Base-by-base conservation (phyloP, 1,140 invertebrate species). In the Rhopalosiphum padi region DNA sequence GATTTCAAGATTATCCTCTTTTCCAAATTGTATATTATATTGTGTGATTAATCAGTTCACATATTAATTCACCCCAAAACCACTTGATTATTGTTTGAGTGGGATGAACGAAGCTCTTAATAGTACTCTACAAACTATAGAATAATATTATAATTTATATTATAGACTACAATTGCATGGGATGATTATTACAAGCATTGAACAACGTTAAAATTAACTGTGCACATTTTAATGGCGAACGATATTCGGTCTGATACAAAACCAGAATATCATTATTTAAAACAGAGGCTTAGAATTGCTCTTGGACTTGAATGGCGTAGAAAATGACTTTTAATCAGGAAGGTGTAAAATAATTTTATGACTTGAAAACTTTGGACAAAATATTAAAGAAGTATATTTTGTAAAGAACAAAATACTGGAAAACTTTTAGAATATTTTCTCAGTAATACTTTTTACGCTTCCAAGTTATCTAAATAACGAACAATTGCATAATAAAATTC, bases 61-160 rank as follows among this genome's bases (percentile, higher is more conserved):
- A 37, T 55, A 55, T 37, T 89, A 89, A 89, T 41, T 48, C 88
- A 35, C 41, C 51, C n/a, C 35, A 37, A 88, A 89, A 89, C 88
- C 88, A 55, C 48, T 53, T 55, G 48, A 37, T 37, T 48, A 30
- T 89, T 37, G 51, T 89, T 23, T 25, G 8, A 37, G 35, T 37
- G 35, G 88, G 48, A 55, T 55, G 51, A 55, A 89, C 21, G 22
- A 41, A 55, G 53, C 22, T 89, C 88, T 55, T 89, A 89, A 89
- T 89, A 55, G 51, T 55, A 30, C 35, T 53, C 87, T 37, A 53
- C 48, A n/a, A 53, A 89, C 48, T 53, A 51, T 53, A 89, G 46
- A 53, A 89, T 89, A 53, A 89, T 89, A 53, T 89, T 89, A n/a
- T 89, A n/a, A 37, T 89, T 89, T 53, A 89, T 89, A 37, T 55